Evolutionary conservation across 2,888 invertebrate species (phyloP).

Genomic region (Frankliniella fusca): DNA sequence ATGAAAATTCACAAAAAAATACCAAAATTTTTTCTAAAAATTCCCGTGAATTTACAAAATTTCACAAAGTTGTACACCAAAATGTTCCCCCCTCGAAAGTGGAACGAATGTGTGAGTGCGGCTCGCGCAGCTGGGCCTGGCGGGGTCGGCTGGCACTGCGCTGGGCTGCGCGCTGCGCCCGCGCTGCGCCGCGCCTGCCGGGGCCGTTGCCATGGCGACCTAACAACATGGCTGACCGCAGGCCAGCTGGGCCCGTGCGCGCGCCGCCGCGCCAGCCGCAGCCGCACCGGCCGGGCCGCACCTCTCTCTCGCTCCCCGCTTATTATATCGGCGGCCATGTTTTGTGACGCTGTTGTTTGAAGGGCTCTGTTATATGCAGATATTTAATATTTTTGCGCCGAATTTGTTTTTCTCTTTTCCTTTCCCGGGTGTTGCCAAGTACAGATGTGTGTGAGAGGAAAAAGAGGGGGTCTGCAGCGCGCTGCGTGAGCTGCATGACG

Average conservation of each 20-base stretch:
- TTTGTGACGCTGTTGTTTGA: background rate
- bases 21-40: too few species aligned
- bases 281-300: background rate
- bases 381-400: too few species aligned
- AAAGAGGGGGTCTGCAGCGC: too few species aligned
- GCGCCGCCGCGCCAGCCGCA: background rate
- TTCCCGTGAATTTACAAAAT: too few species aligned
- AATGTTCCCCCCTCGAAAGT: too few species aligned
- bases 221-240: constrained; percentile 28
- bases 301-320: background rate
- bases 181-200: constrained; percentile 28
- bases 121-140: background rate
- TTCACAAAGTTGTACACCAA: too few species aligned
- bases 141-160: constrained; percentile 26
- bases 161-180: too few species aligned
- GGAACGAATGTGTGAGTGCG: background rate
- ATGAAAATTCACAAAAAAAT: too few species aligned
- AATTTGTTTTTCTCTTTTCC: too few species aligned
- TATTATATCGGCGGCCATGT: constrained; percentile 11
- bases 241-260: background rate
- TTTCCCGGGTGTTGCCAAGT: too few species aligned
- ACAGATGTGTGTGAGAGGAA: too few species aligned
- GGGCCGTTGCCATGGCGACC: constrained; percentile 10
- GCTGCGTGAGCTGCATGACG: too few species aligned
- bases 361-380: background rate